Base-by-base conservation (phyloP, 1,140 invertebrate genomes). In the Dendroctonus valens region DNA sequence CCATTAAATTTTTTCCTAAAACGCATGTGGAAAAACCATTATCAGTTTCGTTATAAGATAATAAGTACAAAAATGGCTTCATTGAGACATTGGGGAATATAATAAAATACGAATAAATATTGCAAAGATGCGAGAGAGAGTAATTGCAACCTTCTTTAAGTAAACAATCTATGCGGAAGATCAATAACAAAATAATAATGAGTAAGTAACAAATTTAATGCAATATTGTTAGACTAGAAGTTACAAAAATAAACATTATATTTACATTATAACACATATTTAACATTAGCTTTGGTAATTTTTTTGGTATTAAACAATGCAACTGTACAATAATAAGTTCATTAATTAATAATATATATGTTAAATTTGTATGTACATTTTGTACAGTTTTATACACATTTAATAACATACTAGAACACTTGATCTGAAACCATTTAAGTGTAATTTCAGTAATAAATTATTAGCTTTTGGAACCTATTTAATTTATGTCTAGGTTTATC, bases 181-280 rank as follows among this genome's bases (percentile, higher is more conserved):
- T 26, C 1, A 26, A 26, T 26, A 5, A 48, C n/a, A 48, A 12
- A 48, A 14, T 48, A 7, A 48, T 12, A 48, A 6, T 48, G 46
- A 48, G 8, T 12, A 5, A 48, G 46, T 48, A 12, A 5, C 6
- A 6, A 12, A 8, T 6, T 48, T 8, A 48, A 26, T 26, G 26
- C 26, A 26, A 26, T 26, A 26, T 26, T 26, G 26, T 26, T 46
- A 46, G 42, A 46, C 42, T 46, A 46, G 42, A 46, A 11, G 12
- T 46, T 46, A 46, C 8, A 46, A 46, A 46, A 46, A 46, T 46
- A 46, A 46, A 46, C 42, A 46, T 26, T 2, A 26, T 46, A 46
- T 46, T 46, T 46, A 46, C 42, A 46, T 46, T 46, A 46, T 26
- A 26, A 1, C 1, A 26, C 26, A 26, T 26, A 26, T 46, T 46